A percentile compares a stretch with the other conserved stretches of the same genome.
These are phyloP conservation scores for Danionella dracula DNA, from an alignment of 2,797 vertebrate genomes.

Conservation along the genomic window DNA sequence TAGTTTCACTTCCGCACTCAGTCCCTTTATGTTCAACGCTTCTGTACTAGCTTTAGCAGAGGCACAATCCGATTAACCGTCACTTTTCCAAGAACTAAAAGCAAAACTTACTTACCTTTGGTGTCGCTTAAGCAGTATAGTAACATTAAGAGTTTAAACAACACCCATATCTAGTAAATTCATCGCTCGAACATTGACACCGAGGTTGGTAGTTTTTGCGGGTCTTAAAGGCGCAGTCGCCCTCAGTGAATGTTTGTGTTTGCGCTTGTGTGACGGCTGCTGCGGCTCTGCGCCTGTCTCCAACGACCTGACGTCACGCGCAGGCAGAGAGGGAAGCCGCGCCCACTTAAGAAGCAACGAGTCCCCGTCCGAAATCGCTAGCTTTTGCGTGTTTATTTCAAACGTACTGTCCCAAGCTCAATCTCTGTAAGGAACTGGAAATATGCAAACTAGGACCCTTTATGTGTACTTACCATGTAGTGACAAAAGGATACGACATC, in stretches of 20 bases:
- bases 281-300: slow-evolving; percentile 29
- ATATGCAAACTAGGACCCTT: too few species aligned
- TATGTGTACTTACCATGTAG: too few species aligned
- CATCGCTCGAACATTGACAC: slow-evolving; percentile 40
- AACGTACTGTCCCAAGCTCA: too few species aligned
- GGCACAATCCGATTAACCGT: slow-evolving; percentile 33
- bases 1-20: slow-evolving; percentile 33
- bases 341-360: background rate
- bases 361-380: too few species aligned
- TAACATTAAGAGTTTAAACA: slow-evolving; percentile 54
- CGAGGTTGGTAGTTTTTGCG: slow-evolving; percentile 36
- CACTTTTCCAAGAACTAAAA: slow-evolving; percentile 43
- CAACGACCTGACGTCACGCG: slow-evolving; percentile 46
- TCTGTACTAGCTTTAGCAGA: slow-evolving; percentile 23
- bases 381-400: too few species aligned
- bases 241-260: slow-evolving; percentile 25
- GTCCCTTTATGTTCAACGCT: slow-evolving; percentile 3
- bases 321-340: slow-evolving; percentile 18
- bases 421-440: too few species aligned
- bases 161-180: slow-evolving; percentile 59
- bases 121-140: slow-evolving; percentile 56
- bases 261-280: slow-evolving; percentile 7
- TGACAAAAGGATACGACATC: too few species aligned
- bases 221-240: slow-evolving; percentile 58
- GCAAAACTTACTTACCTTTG: slow-evolving; percentile 59